Evolutionary conservation across 2,888 invertebrate species (phyloP).

Genomic region (Heliconius charithonia): DNA sequence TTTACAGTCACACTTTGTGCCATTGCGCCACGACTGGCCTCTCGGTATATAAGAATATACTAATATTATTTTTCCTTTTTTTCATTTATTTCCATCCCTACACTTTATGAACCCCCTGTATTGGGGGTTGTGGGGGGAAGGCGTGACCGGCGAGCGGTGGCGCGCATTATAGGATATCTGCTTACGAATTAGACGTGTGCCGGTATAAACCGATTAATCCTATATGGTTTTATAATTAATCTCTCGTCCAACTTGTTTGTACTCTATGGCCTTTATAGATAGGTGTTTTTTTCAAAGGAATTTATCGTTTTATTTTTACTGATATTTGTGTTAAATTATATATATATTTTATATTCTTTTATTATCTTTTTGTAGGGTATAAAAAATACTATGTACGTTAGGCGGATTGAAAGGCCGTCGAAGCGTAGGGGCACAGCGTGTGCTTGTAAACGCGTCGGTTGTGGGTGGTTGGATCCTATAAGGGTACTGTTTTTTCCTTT

Average conservation of each 20-base stretch:
- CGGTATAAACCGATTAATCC: conserved; percentile 18
- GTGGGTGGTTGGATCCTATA: no score
- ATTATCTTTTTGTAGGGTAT: no score
- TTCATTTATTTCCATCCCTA: conserved; percentile 22
- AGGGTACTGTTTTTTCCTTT: no score
- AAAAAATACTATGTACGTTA: no score
- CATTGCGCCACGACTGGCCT: no score
- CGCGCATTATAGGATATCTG: conserved; percentile 46
- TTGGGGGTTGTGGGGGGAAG: conserved; percentile 27
- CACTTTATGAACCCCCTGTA: neutral
- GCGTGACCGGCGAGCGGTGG: conserved; percentile 46
- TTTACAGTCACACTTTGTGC: no score
- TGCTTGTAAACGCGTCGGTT: no score
- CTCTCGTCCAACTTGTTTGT: neutral
- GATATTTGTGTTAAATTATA: neutral
- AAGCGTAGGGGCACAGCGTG: no score
- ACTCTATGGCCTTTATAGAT: neutral
- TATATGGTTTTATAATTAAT: conserved; percentile 12
- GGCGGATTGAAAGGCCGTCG: no score
- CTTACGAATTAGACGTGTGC: conserved; percentile 35
- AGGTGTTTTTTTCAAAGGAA: neutral
- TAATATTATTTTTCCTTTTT: neutral
- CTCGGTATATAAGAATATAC: no score
- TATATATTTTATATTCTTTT: neutral
- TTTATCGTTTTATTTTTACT: neutral